Evolutionary conservation across 2,888 invertebrate species (phyloP).

Genomic region (Plebejus anna): DNA sequence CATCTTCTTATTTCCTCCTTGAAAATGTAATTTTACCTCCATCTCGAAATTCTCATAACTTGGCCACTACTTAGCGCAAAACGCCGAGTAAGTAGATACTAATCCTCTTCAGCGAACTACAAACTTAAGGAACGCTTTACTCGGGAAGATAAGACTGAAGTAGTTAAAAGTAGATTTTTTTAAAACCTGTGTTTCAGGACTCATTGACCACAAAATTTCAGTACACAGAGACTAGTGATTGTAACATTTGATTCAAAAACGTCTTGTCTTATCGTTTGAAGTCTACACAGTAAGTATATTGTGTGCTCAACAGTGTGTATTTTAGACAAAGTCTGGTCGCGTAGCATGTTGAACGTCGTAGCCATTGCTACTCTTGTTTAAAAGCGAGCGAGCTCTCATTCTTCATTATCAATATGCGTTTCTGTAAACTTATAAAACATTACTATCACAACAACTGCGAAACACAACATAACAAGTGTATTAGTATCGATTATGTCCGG

Average conservation of each 20-base stretch:
- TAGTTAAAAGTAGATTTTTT: background rate
- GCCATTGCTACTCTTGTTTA: too few relatives aligned
- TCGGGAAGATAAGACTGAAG: background rate
- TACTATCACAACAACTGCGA: background rate
- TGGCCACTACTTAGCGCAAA: background rate
- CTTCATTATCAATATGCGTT: too few relatives aligned
- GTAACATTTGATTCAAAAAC: too few relatives aligned
- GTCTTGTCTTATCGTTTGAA: too few relatives aligned
- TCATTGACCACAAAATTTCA: background rate
- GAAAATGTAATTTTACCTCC: slow-evolving; percentile 13
- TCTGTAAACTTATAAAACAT: background rate
- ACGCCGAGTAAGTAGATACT: slow-evolving; percentile 7
- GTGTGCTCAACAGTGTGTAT: too few relatives aligned
- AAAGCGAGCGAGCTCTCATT: too few relatives aligned
- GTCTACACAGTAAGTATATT: too few relatives aligned
- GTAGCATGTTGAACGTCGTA: too few relatives aligned
- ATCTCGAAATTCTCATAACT: slow-evolving; percentile 1
- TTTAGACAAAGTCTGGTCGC: too few relatives aligned
- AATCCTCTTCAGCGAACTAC: slow-evolving; percentile 2
- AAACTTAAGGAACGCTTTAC: background rate
- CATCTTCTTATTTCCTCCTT: slow-evolving; percentile 9
- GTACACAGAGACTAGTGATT: background rate
- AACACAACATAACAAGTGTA: background rate
- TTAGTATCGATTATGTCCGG: slow-evolving; percentile 33
- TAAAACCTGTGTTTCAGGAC: background rate